phyloP scores from a whole-genome alignment of 2,113 vertebrate species.

The Caranx ignobilis region DNA sequence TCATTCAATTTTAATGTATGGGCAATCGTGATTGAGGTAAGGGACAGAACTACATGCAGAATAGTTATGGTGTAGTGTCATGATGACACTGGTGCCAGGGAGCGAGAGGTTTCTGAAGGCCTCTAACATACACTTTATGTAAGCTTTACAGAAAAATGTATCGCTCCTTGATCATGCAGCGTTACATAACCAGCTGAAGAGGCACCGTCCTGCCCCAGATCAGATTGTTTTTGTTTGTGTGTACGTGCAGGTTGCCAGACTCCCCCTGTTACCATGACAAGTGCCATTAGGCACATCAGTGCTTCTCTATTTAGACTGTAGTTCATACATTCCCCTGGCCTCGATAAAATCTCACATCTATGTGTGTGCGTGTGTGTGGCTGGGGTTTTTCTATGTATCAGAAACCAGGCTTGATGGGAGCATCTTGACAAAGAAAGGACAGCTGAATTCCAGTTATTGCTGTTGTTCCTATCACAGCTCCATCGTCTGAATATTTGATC shows the following conservation, averaged over 20 bases:
- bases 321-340: constrained; percentile 69
- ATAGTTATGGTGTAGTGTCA: background rate
- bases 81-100: background rate
- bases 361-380: constrained; percentile 34
- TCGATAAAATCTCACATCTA: constrained; percentile 75
- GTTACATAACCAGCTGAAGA: constrained; percentile 54
- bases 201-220: constrained; percentile 57
- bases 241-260: constrained; percentile 73
- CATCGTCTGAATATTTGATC: constrained; percentile 22
- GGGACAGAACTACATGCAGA: background rate
- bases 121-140: constrained; percentile 32
- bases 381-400: constrained; percentile 31
- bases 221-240: constrained; percentile 66
- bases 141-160: constrained; percentile 38
- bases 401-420: constrained; percentile 18
- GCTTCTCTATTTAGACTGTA: constrained; percentile 60
- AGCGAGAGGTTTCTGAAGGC: background rate
- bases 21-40: background rate
- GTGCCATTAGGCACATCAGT: constrained; percentile 54
- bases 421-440: constrained; percentile 32
- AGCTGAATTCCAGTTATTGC: constrained; percentile 17
- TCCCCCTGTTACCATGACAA: constrained; percentile 52
- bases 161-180: constrained; percentile 39
- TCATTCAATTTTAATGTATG: background rate
- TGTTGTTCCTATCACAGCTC: background rate